phyloP scores from a whole-genome alignment of 2,797 vertebrate genomes.

The Cuniculus paca region DNA sequence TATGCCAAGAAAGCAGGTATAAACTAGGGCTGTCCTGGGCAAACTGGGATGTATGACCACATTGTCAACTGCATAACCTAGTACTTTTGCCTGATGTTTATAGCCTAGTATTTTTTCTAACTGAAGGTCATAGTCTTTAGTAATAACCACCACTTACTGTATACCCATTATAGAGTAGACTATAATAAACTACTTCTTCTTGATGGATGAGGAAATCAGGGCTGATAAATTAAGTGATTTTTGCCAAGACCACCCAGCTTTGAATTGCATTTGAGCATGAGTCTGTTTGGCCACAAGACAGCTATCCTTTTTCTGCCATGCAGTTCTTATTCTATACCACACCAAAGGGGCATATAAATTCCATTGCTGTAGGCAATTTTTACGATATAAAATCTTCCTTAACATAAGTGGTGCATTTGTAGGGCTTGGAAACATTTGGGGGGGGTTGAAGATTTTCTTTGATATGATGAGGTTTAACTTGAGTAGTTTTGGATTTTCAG shows the following conservation, averaged over 20 bases:
- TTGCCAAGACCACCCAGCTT: slow-evolving; percentile 64
- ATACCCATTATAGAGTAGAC: not conserved
- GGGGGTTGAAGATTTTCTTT: slow-evolving; percentile 40
- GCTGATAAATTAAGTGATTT: slow-evolving; percentile 44
- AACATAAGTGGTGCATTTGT: slow-evolving; percentile 57
- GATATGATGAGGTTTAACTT: slow-evolving; percentile 40
- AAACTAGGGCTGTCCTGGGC: not conserved
- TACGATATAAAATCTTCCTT: slow-evolving; percentile 41
- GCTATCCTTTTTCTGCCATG: slow-evolving; percentile 10
- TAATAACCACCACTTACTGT: slow-evolving; percentile 50
- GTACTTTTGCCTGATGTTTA: slow-evolving; percentile 57
- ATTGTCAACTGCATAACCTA: not conserved
- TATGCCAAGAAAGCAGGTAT: slow-evolving; percentile 16
- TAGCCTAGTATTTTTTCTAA: slow-evolving; percentile 64
- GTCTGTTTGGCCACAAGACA: slow-evolving; percentile 16
- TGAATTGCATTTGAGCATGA: slow-evolving; percentile 40
- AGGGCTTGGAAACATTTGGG: slow-evolving; percentile 34
- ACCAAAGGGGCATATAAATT: slow-evolving; percentile 47
- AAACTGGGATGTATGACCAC: not conserved
- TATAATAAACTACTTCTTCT: slow-evolving; percentile 70
- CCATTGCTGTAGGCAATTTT: slow-evolving; percentile 43
- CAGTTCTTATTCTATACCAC: slow-evolving; percentile 51
- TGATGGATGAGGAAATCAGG: slow-evolving; percentile 70
- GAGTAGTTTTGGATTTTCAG: slow-evolving; percentile 83
- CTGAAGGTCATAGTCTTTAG: slow-evolving; percentile 67